Evolutionary conservation across 2,888 invertebrate species (phyloP), one percentile per base, ranked within the genome.

Genomic region (Rhamphomyia laevipes): DNA sequence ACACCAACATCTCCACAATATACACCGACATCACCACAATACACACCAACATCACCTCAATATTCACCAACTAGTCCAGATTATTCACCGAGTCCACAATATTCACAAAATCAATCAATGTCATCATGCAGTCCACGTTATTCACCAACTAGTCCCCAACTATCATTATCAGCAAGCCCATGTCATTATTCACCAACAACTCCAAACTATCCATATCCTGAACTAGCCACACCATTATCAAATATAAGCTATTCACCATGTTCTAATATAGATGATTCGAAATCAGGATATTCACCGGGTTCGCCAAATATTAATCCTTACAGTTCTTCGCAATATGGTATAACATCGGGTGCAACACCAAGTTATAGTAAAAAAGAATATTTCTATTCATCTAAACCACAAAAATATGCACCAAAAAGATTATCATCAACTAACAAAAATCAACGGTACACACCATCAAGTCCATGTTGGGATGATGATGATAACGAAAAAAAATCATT

Each of bases 61-160:
- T 82, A 82, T 64, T 82, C 85, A 6, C 84, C 83, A 2, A 80
- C 80, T 1, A 82, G 81, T 4, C 86, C 83, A 1, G 78, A 77
- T 57, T 85, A 86, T 59, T 85, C 86, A 0, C 85, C 89, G 1
- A 80, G 84, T 0, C 86, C 86, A 1, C 76, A 75, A 10, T 83
- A 82, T 59, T 79, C 81, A 0, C 82, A 85, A 1, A 41, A 31
- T 45, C 12, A 16, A 33, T 45, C 50, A 16, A 48, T 46, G 59
- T 84, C 58, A 9, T 84, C 86, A 0, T 79, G 82, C 1, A 75
- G 74, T 38, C 84, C 82, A 1, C 73, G 73, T 16, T 82, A 82
- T 59, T 72, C 76, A 0, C 82, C 81, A 2, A 79, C 81, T 0
- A 76, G 76, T 45, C 82, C 82, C 83, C 86, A 1, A 81, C 82